Base-by-base conservation (phyloP, 2,888 invertebrate species). In the Lasioglossum calceatum region DNA sequence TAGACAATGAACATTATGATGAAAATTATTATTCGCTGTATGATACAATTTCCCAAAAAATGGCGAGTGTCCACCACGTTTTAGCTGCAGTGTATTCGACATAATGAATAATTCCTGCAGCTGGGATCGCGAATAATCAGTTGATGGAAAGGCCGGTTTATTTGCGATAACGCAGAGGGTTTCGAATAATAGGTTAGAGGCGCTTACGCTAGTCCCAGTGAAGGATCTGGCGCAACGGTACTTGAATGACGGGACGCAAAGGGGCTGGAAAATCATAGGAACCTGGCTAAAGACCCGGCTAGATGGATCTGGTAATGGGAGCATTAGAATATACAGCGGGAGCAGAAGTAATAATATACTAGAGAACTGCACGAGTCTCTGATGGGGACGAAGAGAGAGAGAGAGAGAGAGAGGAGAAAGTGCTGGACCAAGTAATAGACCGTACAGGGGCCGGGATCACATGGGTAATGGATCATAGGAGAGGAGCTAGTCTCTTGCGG, bases 341-440 rank as follows among this genome's bases (percentile, higher is more conserved):
- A 44, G 54, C 73, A 42, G 50, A 54, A 44, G 32, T 80, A 80
- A 58, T 82, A 80, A 70, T 74, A 74, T 54, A 82, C 27, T n/a
- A 19, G 47, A 42, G 71, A 64, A 47, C 72, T 50, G 4, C 12
- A 14, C 16, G 73, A 19, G 7, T 54, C 67, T 44, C 74, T 10
- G 44, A 67, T 19, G 44, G 74, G 19, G 54, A n/a, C n/a, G 23
- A 16, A 54, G 39, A 50, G 50, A 27, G 12, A 4, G 58, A 12
- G n/a, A 61, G 58, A n/a, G 58, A 58, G 58, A n/a, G 58, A 58
- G 58, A 58, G 23, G 10, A n/a, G 47, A 64, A 42, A 19, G 67
- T 50, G 42, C 50, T 32, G 50, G 50, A 19, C 47, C 16, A 36
- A 44, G 70, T 74, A 58, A 70, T 75, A 39, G 81, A 75, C 81